Conservation (phyloP, 2,113 vertebrate genomes). For the Potamarius usumacintae region DNA sequence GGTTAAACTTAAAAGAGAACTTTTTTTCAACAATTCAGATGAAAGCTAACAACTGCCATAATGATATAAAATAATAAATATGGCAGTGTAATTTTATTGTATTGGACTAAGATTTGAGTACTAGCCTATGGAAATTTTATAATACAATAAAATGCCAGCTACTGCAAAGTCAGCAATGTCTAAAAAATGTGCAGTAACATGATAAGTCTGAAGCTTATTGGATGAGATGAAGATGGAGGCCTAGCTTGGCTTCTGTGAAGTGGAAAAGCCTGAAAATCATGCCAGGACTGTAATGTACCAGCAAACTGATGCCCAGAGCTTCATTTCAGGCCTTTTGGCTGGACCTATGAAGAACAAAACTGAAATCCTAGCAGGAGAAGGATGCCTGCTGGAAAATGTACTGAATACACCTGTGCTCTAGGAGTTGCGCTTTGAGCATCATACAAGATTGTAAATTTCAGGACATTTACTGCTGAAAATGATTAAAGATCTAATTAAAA, state of each 20-base stretch:
- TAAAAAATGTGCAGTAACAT: conserved; percentile 24
- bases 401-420: neutral
- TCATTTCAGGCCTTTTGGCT: conserved; percentile 31
- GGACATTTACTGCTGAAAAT: neutral
- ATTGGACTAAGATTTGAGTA: neutral
- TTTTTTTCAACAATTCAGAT: neutral
- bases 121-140: neutral
- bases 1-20: neutral
- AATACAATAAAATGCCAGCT: neutral
- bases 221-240: conserved; percentile 5
- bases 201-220: neutral
- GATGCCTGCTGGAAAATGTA: neutral
- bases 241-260: neutral
- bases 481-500: neutral
- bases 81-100: neutral
- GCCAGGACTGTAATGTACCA: conserved; percentile 18
- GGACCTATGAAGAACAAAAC: neutral
- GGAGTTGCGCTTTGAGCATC: neutral
- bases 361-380: neutral
- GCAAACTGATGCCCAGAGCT: neutral
- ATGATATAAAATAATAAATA: neutral
- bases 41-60: neutral
- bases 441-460: neutral
- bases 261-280: conserved; percentile 4
- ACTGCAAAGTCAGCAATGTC: conserved; percentile 2